These are phyloP conservation scores for Pantherophis guttatus DNA, from an alignment of 2,113 vertebrate genomes.

Conservation along the genomic window DNA sequence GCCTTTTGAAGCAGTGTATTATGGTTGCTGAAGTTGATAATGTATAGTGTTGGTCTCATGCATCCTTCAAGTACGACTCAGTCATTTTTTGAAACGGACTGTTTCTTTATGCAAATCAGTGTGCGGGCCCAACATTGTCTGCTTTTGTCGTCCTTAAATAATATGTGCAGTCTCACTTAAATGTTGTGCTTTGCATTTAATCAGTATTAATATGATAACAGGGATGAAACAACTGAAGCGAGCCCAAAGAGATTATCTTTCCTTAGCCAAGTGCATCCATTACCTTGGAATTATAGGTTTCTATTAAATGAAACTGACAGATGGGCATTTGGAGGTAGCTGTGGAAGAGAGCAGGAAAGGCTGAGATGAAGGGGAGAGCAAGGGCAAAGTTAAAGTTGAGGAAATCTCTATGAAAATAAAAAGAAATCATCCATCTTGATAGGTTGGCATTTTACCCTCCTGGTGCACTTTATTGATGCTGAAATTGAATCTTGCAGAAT, in stretches of 20 bases:
- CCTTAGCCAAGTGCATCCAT: slow-evolving; percentile 54
- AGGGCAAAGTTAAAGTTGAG: slow-evolving; percentile 74
- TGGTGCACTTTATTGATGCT: slow-evolving; percentile 68
- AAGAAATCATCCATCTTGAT: slow-evolving; percentile 73
- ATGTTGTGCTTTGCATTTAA: slow-evolving; percentile 57
- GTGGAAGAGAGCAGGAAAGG: slow-evolving; percentile 39
- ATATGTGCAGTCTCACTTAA: slow-evolving; percentile 53
- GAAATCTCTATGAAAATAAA: slow-evolving; percentile 76
- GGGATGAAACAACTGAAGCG: slow-evolving; percentile 61
- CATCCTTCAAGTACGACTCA: not conserved
- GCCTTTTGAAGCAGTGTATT: not conserved
- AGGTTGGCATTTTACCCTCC: slow-evolving; percentile 66
- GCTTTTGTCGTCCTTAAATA: slow-evolving; percentile 52
- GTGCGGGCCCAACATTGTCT: slow-evolving; percentile 46
- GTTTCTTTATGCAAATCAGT: slow-evolving; percentile 7
- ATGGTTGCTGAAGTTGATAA: not conserved
- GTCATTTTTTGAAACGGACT: not conserved
- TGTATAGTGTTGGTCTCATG: not conserved
- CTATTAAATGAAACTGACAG: slow-evolving; percentile 60
- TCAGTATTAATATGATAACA: slow-evolving; percentile 69
- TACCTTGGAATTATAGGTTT: slow-evolving; percentile 66
- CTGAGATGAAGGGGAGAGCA: slow-evolving; percentile 33
- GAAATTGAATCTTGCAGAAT: slow-evolving; percentile 68
- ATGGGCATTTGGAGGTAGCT: slow-evolving; percentile 59
- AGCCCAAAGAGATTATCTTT: slow-evolving; percentile 61